Evolutionary conservation across 2,797 vertebrate species (phyloP).

Genomic region (Sphenodon punctatus): DNA sequence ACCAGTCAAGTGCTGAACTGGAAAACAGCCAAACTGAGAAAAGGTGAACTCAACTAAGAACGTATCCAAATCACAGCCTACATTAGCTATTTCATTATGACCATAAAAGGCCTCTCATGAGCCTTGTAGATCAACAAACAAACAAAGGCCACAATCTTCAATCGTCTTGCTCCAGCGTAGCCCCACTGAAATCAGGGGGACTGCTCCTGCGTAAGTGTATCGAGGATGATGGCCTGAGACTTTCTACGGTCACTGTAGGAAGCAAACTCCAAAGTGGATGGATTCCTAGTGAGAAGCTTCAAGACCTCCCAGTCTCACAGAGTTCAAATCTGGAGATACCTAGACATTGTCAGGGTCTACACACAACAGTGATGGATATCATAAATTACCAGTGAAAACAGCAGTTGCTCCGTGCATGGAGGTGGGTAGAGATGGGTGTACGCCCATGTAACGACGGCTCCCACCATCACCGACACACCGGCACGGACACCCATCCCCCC

Average conservation of each 20-base stretch:
- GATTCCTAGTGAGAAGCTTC: not conserved
- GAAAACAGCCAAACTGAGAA: not conserved
- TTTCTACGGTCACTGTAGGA: not conserved
- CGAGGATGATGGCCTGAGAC: too few species aligned
- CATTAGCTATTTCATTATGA: not conserved
- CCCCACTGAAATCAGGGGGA: too few species aligned
- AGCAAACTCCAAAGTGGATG: not conserved
- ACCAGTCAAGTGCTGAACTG: not conserved
- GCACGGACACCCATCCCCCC: too few species aligned
- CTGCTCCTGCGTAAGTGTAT: too few species aligned
- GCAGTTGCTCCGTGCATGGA: too few species aligned
- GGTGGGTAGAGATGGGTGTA: too few species aligned
- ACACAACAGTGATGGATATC: not conserved
- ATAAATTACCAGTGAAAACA: not conserved
- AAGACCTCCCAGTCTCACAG: not conserved
- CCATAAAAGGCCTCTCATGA: not conserved
- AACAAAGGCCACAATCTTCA: too few species aligned
- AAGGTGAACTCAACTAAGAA: not conserved
- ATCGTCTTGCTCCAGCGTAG: too few species aligned
- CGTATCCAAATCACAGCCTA: not conserved
- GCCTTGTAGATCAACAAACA: slow-evolving; percentile 4
- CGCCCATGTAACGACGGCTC: too few species aligned
- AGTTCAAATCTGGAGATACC: not conserved
- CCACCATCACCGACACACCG: too few species aligned
- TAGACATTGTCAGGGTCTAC: not conserved